phyloP scores from a whole-genome alignment of 2,113 vertebrate species.

The Himantopus leucocephalus region DNA sequence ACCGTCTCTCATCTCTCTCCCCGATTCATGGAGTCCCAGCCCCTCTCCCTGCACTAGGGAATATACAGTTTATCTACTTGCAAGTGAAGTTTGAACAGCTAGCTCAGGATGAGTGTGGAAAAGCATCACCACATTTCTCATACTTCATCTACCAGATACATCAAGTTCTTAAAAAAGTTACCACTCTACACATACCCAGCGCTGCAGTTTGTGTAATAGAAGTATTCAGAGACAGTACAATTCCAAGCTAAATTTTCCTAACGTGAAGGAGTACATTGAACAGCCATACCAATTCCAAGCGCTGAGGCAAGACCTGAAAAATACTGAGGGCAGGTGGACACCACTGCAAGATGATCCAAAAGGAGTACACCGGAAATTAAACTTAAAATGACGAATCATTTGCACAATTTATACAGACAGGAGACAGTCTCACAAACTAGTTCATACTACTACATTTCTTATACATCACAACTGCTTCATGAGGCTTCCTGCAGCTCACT shows the following conservation, averaged over 20 bases:
- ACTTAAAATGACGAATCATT: neutral
- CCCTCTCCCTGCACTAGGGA: neutral
- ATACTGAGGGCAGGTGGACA: neutral
- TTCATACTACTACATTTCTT: neutral
- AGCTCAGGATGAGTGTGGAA: neutral
- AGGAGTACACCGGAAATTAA: neutral
- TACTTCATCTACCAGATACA: fast-evolving
- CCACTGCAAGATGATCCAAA: neutral
- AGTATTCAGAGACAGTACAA: neutral
- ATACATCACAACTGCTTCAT: neutral
- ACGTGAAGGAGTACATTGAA: neutral
- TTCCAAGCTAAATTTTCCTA: neutral
- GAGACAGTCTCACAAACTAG: neutral
- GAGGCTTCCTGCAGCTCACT: neutral
- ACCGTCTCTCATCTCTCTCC: no score
- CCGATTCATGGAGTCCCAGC: no score
- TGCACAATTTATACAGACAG: neutral
- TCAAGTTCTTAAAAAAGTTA: neutral
- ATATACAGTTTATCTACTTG: neutral
- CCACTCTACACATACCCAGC: fast-evolving
- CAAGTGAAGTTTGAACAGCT: neutral
- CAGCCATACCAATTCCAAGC: neutral
- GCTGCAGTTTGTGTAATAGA: neutral
- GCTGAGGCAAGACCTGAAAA: neutral
- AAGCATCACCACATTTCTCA: neutral